A percentile compares a stretch with the other conserved stretches of the same genome.
Conservation (phyloP, 2,113 vertebrate species). For the Montifringilla adamsi region DNA sequence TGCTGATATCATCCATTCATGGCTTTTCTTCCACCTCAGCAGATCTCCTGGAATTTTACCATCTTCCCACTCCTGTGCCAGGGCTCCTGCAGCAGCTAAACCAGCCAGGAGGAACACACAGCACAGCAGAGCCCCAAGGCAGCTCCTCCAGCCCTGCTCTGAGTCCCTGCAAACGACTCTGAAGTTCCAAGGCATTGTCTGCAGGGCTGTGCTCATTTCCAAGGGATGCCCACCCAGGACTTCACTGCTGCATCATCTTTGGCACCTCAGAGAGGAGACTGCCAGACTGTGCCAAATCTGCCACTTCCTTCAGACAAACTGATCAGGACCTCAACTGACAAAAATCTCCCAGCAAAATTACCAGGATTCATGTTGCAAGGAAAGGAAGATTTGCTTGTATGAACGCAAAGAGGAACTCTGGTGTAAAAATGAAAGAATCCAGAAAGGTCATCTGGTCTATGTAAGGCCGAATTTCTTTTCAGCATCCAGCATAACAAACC, state of each 20-base stretch:
- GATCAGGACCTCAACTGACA: neutral
- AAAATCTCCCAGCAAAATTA: neutral
- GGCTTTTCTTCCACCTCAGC: neutral
- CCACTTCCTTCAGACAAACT: neutral
- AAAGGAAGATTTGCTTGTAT: neutral
- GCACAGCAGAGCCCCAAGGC: neutral
- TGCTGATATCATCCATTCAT: neutral
- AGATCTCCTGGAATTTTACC: neutral
- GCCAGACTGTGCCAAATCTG: neutral
- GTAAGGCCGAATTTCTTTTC: neutral
- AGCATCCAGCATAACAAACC: neutral
- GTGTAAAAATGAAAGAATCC: neutral
- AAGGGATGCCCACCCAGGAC: neutral
- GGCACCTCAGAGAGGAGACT: neutral
- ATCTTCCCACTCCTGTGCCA: neutral
- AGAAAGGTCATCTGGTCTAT: neutral
- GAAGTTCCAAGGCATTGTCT: neutral
- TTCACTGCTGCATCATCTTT: neutral
- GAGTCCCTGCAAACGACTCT: rapidly evolving
- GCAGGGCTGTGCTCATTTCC: neutral
- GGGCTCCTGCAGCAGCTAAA: neutral
- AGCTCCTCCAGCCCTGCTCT: neutral
- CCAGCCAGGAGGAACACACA: neutral
- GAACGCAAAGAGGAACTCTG: neutral
- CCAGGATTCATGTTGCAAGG: rapidly evolving